Base-by-base conservation (phyloP, 2,888 invertebrate genomes). In the Odiellus spinosus region DNA sequence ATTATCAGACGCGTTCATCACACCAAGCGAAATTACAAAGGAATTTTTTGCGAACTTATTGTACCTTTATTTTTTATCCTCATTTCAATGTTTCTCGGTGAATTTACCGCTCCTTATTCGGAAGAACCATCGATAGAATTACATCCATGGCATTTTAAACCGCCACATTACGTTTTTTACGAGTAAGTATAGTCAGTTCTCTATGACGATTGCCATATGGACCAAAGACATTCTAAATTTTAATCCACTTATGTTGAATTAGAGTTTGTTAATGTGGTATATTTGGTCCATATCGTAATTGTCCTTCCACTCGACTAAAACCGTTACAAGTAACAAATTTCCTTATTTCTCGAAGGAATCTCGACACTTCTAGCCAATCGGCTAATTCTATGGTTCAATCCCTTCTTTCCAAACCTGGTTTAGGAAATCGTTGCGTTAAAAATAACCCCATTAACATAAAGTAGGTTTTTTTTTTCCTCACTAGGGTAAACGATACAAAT, bases 51-150 rank as follows among this genome's bases (percentile, higher is more conserved):
- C 56, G 73, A 73, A 65, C 71, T 72, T 44, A 60, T 74, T 12
- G 58, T 74, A 42, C 74, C 74, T 2, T 71, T 71, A 11, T 55
- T 68, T n/a, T 71, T 74, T 59, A 68, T 74, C 14, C 67, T 68
- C 47, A 53, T 73, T 47, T 68, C 73, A 4, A 64, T 73, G 62
- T 56, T 67, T 10, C 68, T 73, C 51, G 64, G 71, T 1, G 57
- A 67, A 42, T 63, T 73, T 32, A 59, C 67, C 41, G 72, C 72
- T 3, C 63, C 67, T 15, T 59, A 66, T 14, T 52, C 58, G 5
- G 64, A 68, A 46, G 64, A 69, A 53, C 71, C 71, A 3, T 61
- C 70, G 6, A 58, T 67, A 21, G 59, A 59, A 45, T 51, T 69
- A 10, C 64, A 64, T 45, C 64, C 69, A 3, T 59, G 59, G 59